Conservation (phyloP, 2,888 invertebrate genomes). For the Xestia rhomboidea region DNA sequence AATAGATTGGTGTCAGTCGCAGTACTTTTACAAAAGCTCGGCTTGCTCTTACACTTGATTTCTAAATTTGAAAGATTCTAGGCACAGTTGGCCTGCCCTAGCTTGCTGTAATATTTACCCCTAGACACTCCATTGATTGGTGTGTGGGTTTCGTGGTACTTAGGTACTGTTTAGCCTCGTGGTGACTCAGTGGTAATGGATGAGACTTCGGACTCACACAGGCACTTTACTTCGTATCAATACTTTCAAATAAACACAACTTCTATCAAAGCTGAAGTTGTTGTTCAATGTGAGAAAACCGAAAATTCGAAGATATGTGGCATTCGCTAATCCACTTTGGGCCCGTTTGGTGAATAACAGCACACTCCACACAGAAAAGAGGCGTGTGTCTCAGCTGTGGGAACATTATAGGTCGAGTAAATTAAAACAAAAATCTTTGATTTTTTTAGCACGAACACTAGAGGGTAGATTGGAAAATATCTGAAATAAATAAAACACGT, state of each 20-base stretch:
- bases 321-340: neutral
- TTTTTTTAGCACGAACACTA: neutral
- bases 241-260: neutral
- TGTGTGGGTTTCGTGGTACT: neutral
- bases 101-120: too few species aligned
- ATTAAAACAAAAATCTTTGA: neutral
- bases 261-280: neutral
- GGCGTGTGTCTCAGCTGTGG: neutral
- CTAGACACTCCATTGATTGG: neutral
- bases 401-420: neutral
- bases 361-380: neutral
- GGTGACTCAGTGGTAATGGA: neutral
- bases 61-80: too few species aligned
- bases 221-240: neutral
- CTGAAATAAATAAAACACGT: neutral
- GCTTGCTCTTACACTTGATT: too few species aligned
- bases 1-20: conserved; percentile 2
- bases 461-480: neutral
- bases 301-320: neutral
- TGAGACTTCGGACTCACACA: neutral
- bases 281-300: neutral
- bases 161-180: neutral
- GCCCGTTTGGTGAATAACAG: neutral
- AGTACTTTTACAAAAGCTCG: too few species aligned
- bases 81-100: too few species aligned